Evolutionary conservation across 1,140 invertebrate genomes (phyloP).

Genomic region (Goniozus legneri): DNA sequence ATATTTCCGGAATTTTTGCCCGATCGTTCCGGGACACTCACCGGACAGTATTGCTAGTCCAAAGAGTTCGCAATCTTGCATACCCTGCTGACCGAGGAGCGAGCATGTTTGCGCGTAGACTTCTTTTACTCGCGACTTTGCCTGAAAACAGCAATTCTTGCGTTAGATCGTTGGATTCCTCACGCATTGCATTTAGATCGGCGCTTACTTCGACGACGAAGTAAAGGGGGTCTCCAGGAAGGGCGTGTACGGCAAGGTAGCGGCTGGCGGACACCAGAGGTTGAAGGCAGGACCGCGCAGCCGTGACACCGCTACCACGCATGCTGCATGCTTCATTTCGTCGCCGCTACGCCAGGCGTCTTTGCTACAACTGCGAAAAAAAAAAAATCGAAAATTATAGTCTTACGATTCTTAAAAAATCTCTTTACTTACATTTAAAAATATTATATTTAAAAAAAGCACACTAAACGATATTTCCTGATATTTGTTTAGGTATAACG

Average conservation of each 20-base stretch:
- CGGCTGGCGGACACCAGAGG: constrained; percentile 59
- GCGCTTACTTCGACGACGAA: constrained; percentile 61
- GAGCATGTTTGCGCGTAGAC: constrained; percentile 77
- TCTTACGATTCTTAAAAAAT: too few relatives aligned
- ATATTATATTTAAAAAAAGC: too few relatives aligned
- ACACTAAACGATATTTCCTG: too few relatives aligned
- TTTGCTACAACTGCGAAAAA: too few relatives aligned
- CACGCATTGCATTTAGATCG: not conserved
- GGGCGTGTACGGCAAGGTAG: constrained; percentile 62
- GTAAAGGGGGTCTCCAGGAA: constrained; percentile 62
- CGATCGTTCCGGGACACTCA: too few relatives aligned
- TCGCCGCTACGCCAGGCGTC: constrained; percentile 51
- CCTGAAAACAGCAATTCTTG: constrained; percentile 61
- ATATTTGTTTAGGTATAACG: too few relatives aligned
- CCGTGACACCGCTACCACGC: constrained; percentile 56
- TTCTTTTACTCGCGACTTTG: constrained; percentile 79
- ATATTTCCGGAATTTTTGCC: too few relatives aligned
- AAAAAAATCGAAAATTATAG: too few relatives aligned
- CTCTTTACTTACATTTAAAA: too few relatives aligned
- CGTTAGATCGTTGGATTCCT: too few relatives aligned
- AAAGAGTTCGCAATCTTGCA: constrained; percentile 80
- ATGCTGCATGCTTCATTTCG: constrained; percentile 57
- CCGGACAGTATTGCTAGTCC: constrained; percentile 77
- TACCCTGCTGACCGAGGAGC: constrained; percentile 71
- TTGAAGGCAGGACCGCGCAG: constrained; percentile 57